Evolutionary conservation across 2,113 vertebrate species (phyloP).

Genomic region (Paedocypris sp.): DNA sequence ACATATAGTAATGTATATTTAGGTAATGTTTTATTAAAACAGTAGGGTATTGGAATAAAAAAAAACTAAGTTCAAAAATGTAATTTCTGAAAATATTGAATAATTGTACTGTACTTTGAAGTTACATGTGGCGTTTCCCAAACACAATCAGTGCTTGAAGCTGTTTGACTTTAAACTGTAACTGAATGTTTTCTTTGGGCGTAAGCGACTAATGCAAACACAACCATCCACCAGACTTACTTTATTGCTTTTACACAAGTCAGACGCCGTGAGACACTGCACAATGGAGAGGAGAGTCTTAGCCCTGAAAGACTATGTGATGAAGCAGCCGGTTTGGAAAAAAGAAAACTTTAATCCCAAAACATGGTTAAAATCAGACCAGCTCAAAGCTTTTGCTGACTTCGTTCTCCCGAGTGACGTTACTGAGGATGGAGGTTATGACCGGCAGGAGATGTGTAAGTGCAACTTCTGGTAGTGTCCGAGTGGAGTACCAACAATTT

Average conservation of each 20-base stretch:
- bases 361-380: constrained; percentile 45
- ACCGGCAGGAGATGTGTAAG: constrained; percentile 63
- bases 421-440: constrained; percentile 48
- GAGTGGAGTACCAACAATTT: background rate
- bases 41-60: no score
- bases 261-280: constrained; percentile 26
- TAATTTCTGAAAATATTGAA: no score
- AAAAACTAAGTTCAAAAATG: no score
- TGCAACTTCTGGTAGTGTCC: constrained; percentile 29
- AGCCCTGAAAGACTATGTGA: constrained; percentile 38
- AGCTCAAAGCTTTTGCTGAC: constrained; percentile 44
- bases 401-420: constrained; percentile 42
- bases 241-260: background rate
- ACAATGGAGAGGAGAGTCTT: constrained; percentile 47
- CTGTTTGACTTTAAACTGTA: background rate
- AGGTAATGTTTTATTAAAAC: no score
- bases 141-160: background rate
- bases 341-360: constrained; percentile 49
- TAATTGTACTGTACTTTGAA: no score
- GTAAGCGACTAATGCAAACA: constrained; percentile 54
- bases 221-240: background rate
- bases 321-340: constrained; percentile 35
- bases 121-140: no score
- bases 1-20: no score
- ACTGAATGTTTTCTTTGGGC: constrained; percentile 36